phyloP scores from a whole-genome alignment of 2,113 vertebrate species.

The Ursus arctos region DNA sequence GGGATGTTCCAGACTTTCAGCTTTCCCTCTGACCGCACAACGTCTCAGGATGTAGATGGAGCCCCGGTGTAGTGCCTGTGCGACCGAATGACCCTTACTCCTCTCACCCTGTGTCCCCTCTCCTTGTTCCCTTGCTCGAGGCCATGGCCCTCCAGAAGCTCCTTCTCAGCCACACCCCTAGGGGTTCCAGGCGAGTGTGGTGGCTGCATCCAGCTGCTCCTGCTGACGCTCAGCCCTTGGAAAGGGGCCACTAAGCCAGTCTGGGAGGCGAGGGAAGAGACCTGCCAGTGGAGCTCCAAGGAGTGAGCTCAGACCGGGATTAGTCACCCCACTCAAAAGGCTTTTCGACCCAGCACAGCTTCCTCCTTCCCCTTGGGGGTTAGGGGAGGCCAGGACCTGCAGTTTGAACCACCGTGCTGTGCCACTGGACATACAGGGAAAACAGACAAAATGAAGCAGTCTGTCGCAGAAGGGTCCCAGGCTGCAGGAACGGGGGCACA shows the following conservation, averaged over 20 bases:
- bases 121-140: not conserved
- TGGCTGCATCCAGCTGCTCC: not conserved
- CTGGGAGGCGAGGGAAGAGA: not conserved
- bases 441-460: not conserved
- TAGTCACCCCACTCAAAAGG: not conserved
- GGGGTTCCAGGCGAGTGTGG: too few species aligned
- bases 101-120: not conserved
- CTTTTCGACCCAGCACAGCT: not conserved
- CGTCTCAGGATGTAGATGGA: not conserved
- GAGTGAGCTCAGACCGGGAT: not conserved
- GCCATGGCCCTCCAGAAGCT: not conserved
- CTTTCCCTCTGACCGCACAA: not conserved
- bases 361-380: not conserved
- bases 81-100: not conserved
- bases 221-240: not conserved
- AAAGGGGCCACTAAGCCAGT: not conserved
- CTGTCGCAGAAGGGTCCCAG: not conserved
- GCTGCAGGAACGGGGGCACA: accelerated
- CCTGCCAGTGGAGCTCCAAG: not conserved
- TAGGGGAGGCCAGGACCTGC: not conserved
- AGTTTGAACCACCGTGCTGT: too few species aligned
- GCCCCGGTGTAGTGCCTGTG: not conserved
- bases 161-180: not conserved
- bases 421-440: not conserved
- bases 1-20: accelerated